Evolutionary conservation across 2,888 invertebrate species (phyloP).

Genomic region (Eurytoma adleriae): DNA sequence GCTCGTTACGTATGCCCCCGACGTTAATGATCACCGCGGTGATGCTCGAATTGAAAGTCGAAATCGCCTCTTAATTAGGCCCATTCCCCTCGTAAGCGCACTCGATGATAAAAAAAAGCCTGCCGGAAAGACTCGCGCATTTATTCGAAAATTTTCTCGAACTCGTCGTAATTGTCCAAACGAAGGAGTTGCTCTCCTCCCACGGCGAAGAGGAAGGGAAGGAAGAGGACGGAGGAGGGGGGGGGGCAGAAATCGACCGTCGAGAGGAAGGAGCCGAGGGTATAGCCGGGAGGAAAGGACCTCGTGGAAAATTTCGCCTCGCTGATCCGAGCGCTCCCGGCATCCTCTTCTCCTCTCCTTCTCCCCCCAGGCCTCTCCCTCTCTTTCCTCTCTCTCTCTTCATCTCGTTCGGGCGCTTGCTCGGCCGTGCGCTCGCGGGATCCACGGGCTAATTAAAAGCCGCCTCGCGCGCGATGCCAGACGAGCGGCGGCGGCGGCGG

Average conservation of each 20-base stretch:
- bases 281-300: background rate
- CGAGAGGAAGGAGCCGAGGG: background rate
- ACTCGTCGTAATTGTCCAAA: slow-evolving; percentile 31
- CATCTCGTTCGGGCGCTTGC: slow-evolving; percentile 57
- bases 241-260: background rate
- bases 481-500: background rate
- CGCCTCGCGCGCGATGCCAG: slow-evolving; percentile 65
- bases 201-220: slow-evolving; percentile 3
- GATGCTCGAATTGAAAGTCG: background rate
- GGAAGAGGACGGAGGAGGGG: slow-evolving; percentile 6
- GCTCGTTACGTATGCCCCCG: background rate
- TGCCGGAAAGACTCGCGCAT: background rate
- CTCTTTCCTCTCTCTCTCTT: background rate
- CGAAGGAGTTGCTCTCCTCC: slow-evolving; percentile 9
- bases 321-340: no score
- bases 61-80: background rate
- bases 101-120: background rate
- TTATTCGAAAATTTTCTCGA: slow-evolving; percentile 18
- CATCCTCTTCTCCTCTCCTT: no score
- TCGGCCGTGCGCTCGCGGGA: slow-evolving; percentile 59
- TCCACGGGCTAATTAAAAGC: slow-evolving; percentile 72
- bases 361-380: background rate
- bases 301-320: slow-evolving; percentile 58
- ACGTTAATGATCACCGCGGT: background rate
- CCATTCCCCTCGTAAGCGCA: background rate